These are phyloP conservation scores for Malurus cyaneus DNA, from an alignment of 2,113 vertebrate genomes.

Conservation along the genomic window DNA sequence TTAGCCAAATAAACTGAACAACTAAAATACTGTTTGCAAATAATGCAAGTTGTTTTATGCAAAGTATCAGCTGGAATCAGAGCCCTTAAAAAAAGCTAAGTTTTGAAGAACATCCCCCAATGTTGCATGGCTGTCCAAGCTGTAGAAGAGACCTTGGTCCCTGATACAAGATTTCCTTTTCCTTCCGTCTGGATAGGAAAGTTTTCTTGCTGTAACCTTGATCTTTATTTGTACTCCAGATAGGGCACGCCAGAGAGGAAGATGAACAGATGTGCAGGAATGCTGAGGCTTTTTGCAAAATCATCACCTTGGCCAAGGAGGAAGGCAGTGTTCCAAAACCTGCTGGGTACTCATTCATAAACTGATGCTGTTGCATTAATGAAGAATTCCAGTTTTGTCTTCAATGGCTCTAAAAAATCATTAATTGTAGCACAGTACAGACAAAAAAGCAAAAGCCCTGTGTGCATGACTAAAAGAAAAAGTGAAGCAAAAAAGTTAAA, in stretches of 20 bases:
- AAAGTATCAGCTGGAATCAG: neutral
- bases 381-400: neutral
- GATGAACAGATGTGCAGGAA: neutral
- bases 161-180: neutral
- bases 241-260: neutral
- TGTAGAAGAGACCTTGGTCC: neutral
- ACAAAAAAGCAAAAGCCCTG: neutral
- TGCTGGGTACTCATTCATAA: neutral
- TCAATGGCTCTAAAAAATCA: neutral
- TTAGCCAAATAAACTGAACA: neutral
- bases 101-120: neutral
- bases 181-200: neutral
- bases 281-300: neutral
- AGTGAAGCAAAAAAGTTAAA: neutral
- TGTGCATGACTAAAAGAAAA: neutral
- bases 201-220: neutral
- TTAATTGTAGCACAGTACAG: neutral
- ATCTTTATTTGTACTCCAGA: neutral
- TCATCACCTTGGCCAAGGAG: constrained; percentile 4
- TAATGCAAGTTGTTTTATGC: neutral
- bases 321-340: neutral
- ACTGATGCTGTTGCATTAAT: neutral
- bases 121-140: neutral
- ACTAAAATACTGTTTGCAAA: neutral
- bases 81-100: neutral